Base-by-base conservation (phyloP, 2,797 vertebrate species). In the Anabacerthia variegaticeps region DNA sequence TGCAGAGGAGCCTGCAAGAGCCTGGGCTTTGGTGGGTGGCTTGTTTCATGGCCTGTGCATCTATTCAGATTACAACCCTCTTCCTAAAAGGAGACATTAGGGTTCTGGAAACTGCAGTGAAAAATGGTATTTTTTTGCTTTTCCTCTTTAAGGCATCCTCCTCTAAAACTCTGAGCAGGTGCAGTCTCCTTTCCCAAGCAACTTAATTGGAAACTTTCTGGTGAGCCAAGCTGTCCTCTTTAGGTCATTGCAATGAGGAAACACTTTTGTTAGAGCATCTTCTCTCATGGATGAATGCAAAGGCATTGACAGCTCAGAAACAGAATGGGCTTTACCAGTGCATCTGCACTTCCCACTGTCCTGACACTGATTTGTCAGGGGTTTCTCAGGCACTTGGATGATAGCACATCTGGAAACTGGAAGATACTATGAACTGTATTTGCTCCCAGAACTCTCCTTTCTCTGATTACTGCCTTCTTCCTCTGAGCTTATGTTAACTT, bases 21-120 rank as follows among this genome's bases (percentile, higher is more conserved):
- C 2, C 1, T 22, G 20, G 19, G 8, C 15, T 51, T 34, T n/a
- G 2, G 1, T 9, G 34, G 17, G 11, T 19, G 16, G 13, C 48
- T 78, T 67, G 24, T 48, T 61, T 65, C 52, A 9, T n/a, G 34
- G n/a, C 4, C 26, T 51, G 37, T 52, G 18, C 7, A 14, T 20
- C 34, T 21, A 11, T 9, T 65, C 19, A n/a, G 24, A 9, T 34
- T 23, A 15, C 18, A 81, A 17, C 12, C 7, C n/a, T 14, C 14
- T 41, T 72, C 14, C 22, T 16, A n/a, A 17, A 54, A 13, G 12
- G 34, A 78, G 56, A 27, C 12, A 16, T 56, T 6, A 14, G 55
- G 28, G 15, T 48, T 61, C 69, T 56, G 37, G 49, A 84, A 84
- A 48, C 20, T 26, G 14, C 24, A 20, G 20, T 72, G 18, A 41